Evolutionary conservation across 2,888 invertebrate genomes (phyloP), one percentile per base, ranked within the genome.

Genomic region (Cerastoderma edule): DNA sequence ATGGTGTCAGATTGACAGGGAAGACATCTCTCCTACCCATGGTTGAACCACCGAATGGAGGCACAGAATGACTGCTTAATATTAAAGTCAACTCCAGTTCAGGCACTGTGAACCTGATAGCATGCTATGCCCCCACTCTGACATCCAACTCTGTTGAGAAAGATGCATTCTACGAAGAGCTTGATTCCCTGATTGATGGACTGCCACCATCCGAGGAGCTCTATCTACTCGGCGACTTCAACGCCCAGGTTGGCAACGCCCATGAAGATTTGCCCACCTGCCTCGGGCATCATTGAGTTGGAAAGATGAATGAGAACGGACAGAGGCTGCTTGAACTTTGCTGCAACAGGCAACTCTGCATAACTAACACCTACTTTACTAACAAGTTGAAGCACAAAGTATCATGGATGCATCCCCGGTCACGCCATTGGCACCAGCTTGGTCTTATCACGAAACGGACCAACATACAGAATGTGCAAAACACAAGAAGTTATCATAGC

Each of bases 361-460:
- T 74, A 27, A 74, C 69, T 6, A 69, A 74, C 48, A 74, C 56
- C 44, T 74, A 28, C 56, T 69, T 64, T 24, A 8, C 13, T 13
- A 65, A 24, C 1, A 65, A 54, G 16, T 22, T n/a, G 2, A 54
- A 32, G 1, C 46, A 69, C 22, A 2, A 5, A 56, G 74, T 65
- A 24, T 69, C 69, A 22, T 74, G 74, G 74, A 30, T 19, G 30
- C 64, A 73, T 22, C 68, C 68, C 4, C 33, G 53, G 27, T 73
- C 73, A 2, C 19, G 44, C 0, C 27, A 44, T 10, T 63, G 68
- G 73, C 63, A 73, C 54, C 64, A 64, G 35, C 64, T 64, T 6
- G 64, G 46, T 46, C 64, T 64, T 24, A 6, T 64, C 10, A 64
- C 64, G 6, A 64, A 28, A 46, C 13, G 39, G 2, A 64, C 6